Base-by-base conservation (phyloP, 2,113 vertebrate genomes). In the Chunga burmeisteri region DNA sequence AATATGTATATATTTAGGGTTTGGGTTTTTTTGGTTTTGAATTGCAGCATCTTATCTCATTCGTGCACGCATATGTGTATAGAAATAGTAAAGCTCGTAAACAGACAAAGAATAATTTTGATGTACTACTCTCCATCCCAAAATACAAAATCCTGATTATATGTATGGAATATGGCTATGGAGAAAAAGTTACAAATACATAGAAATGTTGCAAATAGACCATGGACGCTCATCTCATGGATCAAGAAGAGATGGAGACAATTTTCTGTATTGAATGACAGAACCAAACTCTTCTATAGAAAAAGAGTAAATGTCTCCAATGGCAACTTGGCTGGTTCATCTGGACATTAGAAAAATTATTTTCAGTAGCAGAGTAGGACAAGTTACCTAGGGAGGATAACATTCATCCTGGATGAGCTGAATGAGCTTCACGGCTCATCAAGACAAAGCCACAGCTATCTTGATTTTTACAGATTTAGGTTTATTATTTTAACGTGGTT, bases 191-290 rank as follows among this genome's bases (percentile, higher is more conserved):
- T 62, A 30, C 13, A 75, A 53, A 62, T 53, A 53, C 11, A 14
- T 42, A 53, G 21, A 79, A 55, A 47, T 73, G 9, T 46, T 78
- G 20, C 27, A 83, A 53, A 66, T 38, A 56, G 26, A 19, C 16
- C 5, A 22, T 29, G 30, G 4, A n/a, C 58, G 23, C 23, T 58
- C 9, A 52, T 68, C 19, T 63, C 2, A 1, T 25, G 16, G 4
- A 7, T 63, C 52, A 92, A 67, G 38, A 89, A 23, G 34, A 56
- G 22, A 17, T 38, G 0, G 4, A 66, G 30, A 62, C 4, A 67
- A 71, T 83, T 83, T 83, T 89, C 34, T 0, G 0, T 58, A 2
- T 1, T 32, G 17, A 56, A 49, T 62, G 18, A 58, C 0, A 1
- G 13, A 91, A 63, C 38, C 17, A 81, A 47, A 52, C 7, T 52